Base-by-base conservation (phyloP, 2,113 vertebrate species). In the Colaptes auratus region DNA sequence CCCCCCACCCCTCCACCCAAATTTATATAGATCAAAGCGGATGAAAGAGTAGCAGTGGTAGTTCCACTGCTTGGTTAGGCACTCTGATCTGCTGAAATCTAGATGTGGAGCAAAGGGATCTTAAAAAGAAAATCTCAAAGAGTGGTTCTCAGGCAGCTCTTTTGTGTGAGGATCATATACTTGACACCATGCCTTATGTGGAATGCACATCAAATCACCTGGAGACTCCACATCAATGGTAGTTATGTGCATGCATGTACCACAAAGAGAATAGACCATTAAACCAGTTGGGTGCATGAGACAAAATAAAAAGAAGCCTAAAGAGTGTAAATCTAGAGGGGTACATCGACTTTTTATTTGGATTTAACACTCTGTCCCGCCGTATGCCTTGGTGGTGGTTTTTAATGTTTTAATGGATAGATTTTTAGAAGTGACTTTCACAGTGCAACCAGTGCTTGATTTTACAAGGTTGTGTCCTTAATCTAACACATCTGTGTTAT, bases 201-300 rank as follows among this genome's bases (percentile, higher is more conserved):
- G 96, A 96, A 95, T 96, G 96, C 93, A 94, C 96, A 96, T 96
- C 96, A 92, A 96, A 95, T 96, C 96, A 96, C 95, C 92, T 96
- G 95, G 93, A 96, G 95, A 96, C 82, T 86, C 85, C 48, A 86
- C 86, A 92, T 94, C 89, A 96, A 95, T 94, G 87, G 96, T 89
- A 94, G 89, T 93, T 96, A 95, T 91, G 94, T 88, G 89, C 76
- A 94, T 94, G 92, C 93, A 96, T 93, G 89, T 91, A 96, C 36
- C 66, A 88, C 82, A 95, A 92, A 94, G 74, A 90, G 81, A 97
- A 96, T 55, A 96, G 95, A 90, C 75, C 79, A 36, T 90, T 93
- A 92, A 96, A 96, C 33, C 52, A 15, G 55, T 69, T 91, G 88
- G 87, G 76, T 91, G 82, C 79, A 58, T 53, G 55, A 93, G n/a